Evolutionary conservation across 1,140 invertebrate species (phyloP), one percentile per base, ranked within the genome.

Genomic region (Bombus breviceps): DNA sequence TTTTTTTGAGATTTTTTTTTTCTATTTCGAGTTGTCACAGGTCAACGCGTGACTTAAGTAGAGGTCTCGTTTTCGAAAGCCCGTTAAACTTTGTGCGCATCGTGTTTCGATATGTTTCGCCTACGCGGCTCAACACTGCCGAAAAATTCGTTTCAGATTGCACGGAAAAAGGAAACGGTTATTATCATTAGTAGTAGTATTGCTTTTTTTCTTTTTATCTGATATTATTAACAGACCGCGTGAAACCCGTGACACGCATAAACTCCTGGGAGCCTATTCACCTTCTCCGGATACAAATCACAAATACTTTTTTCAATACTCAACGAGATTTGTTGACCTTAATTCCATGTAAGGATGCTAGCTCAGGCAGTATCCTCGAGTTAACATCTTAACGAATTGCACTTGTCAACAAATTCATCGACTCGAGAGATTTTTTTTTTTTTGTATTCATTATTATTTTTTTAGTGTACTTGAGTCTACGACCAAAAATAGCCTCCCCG

Each of bases 271-370:
- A 86, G 73, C 62, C 72, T 76, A 47, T 86, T 74, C 80, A 76
- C 62, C 62, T 72, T 80, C 80, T 83, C 73, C 75, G 69, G 15
- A 74, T 53, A 59, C 64, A 39, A 86, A 76, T 64, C 39, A 57
- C 53, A 77, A 32, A 41, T 43, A 13, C 64, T 73, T 68, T 25
- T 32, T 72, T 62, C 4, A 34, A n/a, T 64, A 74, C 74, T 79
- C 86, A 41, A 59, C 75, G 59, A 74, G 59, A 78, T 84, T 84
- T 78, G 74, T 79, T 77, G 75, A 86, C 75, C 53, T 73, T 79
- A 79, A 77, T 66, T 83, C 57, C 81, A 74, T 59, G 53, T 87
- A 73, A 86, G 81, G 53, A 87, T 83, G 80, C 85, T 86, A 86
- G 32, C 85, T 75, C 72, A 76, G 71, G 68, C 80, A 72, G 4